Conservation (phyloP, 2,888 invertebrate species). For the Epinotia bilunana region DNA sequence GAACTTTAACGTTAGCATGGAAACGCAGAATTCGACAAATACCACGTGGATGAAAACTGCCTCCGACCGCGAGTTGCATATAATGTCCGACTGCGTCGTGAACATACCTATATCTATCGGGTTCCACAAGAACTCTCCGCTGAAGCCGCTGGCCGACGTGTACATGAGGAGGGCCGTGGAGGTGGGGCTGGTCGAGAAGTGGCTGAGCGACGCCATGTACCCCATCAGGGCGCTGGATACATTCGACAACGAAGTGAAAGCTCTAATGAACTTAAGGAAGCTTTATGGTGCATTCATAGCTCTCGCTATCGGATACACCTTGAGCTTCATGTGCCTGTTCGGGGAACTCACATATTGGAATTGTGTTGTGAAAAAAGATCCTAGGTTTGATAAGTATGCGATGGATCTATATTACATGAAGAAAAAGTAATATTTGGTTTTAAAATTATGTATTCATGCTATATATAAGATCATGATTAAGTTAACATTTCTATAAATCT, state of each 20-base stretch:
- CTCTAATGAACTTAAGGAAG: slow-evolving; percentile 90
- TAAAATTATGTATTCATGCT: slow-evolving; percentile 42
- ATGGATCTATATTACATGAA: slow-evolving; percentile 81
- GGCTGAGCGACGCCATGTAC: slow-evolving; percentile 90
- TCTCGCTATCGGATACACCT: slow-evolving; percentile 87
- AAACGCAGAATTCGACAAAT: slow-evolving; percentile 58
- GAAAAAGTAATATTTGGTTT: slow-evolving; percentile 68
- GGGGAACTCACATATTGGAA: slow-evolving; percentile 88
- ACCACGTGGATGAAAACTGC: slow-evolving; percentile 50
- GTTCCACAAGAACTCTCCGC: slow-evolving; percentile 91
- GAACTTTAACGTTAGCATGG: slow-evolving; percentile 58
- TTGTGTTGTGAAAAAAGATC: slow-evolving; percentile 86
- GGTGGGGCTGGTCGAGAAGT: slow-evolving; percentile 90
- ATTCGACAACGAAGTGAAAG: slow-evolving; percentile 87
- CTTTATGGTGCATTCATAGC: slow-evolving; percentile 91
- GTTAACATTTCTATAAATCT: slow-evolving; percentile 27
- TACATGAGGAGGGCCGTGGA: slow-evolving; percentile 88
- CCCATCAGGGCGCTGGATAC: slow-evolving; percentile 82
- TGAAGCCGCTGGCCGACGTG: slow-evolving; percentile 88
- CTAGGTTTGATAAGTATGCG: slow-evolving; percentile 89
- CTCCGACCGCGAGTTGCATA: slow-evolving; percentile 86
- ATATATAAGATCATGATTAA: slow-evolving; percentile 45
- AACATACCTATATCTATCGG: slow-evolving; percentile 93
- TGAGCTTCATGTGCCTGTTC: slow-evolving; percentile 84
- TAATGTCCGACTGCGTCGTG: slow-evolving; percentile 92